Conservation (phyloP, 2,888 invertebrate genomes). For the Acleris laterana region DNA sequence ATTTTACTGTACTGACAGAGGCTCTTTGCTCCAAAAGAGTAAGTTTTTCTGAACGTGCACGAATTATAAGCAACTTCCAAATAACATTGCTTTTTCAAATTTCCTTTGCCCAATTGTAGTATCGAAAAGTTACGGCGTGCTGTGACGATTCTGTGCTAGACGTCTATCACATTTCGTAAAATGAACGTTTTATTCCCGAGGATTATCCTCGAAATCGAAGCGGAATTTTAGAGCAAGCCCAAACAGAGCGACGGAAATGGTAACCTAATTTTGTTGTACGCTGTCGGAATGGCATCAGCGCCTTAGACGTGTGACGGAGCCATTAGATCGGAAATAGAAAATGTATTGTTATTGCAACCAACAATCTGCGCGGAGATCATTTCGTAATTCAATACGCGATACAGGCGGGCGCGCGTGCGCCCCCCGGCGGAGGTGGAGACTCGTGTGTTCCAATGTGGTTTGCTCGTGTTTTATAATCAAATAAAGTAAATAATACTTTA, state of each 20-base stretch:
- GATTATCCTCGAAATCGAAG: constrained; percentile 64
- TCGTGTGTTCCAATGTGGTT: no score
- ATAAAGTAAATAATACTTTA: neutral
- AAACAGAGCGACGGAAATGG: constrained; percentile 53
- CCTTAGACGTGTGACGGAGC: constrained; percentile 51
- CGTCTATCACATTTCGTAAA: constrained; percentile 52
- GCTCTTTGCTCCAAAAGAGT: no score
- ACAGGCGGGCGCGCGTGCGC: neutral
- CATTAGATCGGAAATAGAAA: constrained; percentile 73
- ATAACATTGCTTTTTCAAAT: no score
- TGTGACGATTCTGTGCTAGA: constrained; percentile 27
- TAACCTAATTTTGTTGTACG: constrained; percentile 73
- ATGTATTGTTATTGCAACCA: constrained; percentile 63
- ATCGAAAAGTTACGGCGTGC: neutral
- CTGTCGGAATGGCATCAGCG: constrained; percentile 48
- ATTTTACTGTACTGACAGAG: no score
- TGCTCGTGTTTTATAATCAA: neutral
- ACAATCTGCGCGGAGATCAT: constrained; percentile 62
- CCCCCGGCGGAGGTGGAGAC: no score
- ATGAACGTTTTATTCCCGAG: constrained; percentile 59
- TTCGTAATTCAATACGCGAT: constrained; percentile 50
- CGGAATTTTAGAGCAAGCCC: constrained; percentile 62
- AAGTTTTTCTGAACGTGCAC: no score
- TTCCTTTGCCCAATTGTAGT: neutral
- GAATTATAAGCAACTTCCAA: neutral